These are phyloP conservation scores for Sus cebifrons DNA, from an alignment of 2,797 vertebrate genomes.

Conservation along the genomic window DNA sequence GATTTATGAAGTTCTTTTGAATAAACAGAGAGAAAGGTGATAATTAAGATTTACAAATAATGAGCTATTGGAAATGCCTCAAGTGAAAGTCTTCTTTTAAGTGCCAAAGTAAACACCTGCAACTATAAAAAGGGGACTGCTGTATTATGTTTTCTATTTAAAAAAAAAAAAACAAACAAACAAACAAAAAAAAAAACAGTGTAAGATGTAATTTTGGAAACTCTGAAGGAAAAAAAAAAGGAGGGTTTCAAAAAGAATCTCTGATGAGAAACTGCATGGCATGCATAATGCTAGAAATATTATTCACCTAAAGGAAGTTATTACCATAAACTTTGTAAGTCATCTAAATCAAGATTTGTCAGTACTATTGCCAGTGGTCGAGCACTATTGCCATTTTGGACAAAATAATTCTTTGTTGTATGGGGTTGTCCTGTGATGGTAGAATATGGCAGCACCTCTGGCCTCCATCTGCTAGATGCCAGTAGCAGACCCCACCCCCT, in stretches of 20 bases:
- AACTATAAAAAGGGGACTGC: slow-evolving; percentile 35
- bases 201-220: slow-evolving; percentile 63
- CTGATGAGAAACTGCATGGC: background rate
- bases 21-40: background rate
- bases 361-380: background rate
- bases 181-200: background rate
- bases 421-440: no score
- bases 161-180: background rate
- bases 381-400: slow-evolving; percentile 22
- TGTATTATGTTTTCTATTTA: slow-evolving; percentile 61
- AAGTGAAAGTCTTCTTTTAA: slow-evolving; percentile 52
- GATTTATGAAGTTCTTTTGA: slow-evolving; percentile 66
- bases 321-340: slow-evolving; percentile 3
- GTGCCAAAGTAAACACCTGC: slow-evolving; percentile 62
- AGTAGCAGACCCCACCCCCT: background rate
- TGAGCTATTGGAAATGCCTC: slow-evolving; percentile 20
- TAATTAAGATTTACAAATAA: slow-evolving; percentile 65
- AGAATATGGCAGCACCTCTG: background rate
- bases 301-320: slow-evolving; percentile 26
- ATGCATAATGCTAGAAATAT: background rate
- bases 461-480: background rate
- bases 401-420: background rate
- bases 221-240: background rate
- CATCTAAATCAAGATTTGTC: slow-evolving; percentile 45
- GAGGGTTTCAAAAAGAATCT: slow-evolving; percentile 27